Evolutionary conservation across 1,140 invertebrate genomes (phyloP).

Genomic region (Zaprionus ornatus): DNA sequence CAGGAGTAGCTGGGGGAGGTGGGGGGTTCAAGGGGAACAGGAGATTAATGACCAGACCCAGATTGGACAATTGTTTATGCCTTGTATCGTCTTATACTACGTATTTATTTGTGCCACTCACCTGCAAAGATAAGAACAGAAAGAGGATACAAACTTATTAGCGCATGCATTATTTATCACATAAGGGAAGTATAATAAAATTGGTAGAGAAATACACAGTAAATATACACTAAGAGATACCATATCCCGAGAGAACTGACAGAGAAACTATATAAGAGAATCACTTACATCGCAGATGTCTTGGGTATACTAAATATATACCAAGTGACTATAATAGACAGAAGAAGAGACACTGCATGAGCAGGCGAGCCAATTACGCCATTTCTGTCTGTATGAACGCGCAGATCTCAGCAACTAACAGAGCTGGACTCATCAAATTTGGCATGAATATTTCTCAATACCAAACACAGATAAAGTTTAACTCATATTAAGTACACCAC

Average conservation of each 20-base stretch:
- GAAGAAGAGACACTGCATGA: too few species aligned
- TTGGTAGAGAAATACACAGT: not conserved
- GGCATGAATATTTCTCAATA: too few species aligned
- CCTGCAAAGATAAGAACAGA: constrained; percentile 27
- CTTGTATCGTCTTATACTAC: not conserved
- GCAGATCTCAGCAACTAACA: too few species aligned
- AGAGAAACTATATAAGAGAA: too few species aligned
- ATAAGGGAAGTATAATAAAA: not conserved
- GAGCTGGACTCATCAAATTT: too few species aligned
- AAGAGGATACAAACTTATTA: not conserved
- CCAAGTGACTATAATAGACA: too few species aligned
- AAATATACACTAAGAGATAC: not conserved
- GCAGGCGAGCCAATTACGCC: too few species aligned
- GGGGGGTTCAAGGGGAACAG: not conserved
- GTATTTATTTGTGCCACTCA: constrained; percentile 3
- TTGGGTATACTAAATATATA: too few species aligned
- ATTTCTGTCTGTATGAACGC: too few species aligned
- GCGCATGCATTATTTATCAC: not conserved
- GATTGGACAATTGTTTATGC: constrained; percentile 22
- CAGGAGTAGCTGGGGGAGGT: not conserved
- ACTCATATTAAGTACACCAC: too few species aligned
- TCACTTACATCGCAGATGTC: too few species aligned
- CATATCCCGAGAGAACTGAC: not conserved
- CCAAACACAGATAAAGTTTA: too few species aligned
- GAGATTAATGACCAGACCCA: constrained; percentile 26